These are phyloP conservation scores for Eira barbara DNA, from an alignment of 2,113 vertebrate species.

Conservation along the genomic window DNA sequence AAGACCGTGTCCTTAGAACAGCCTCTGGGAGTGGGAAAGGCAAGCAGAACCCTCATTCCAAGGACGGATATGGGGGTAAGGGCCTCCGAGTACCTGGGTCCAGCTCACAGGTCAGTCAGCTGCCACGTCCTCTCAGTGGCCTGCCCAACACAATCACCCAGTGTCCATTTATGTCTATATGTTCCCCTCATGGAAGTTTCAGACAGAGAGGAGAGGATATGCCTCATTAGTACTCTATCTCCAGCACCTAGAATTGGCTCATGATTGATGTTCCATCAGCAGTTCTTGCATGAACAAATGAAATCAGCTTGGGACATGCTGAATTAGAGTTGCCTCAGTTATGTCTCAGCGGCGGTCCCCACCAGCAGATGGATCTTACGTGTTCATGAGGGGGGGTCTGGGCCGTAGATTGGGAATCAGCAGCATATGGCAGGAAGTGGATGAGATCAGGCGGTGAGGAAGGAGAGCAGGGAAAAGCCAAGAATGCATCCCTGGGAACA, in stretches of 20 bases:
- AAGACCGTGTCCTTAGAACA: not conserved
- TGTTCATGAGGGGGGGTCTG: not conserved
- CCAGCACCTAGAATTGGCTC: not conserved
- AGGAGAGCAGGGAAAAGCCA: not conserved
- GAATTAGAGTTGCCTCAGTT: too few relatives aligned
- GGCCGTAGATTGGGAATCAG: too few relatives aligned
- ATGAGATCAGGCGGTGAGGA: not conserved
- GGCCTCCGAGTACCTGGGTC: not conserved
- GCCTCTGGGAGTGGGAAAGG: not conserved
- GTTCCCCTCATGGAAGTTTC: not conserved
- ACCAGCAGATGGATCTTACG: not conserved
- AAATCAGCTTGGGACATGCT: not conserved
- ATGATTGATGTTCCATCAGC: not conserved
- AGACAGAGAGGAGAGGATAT: too few relatives aligned
- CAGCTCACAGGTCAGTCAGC: not conserved
- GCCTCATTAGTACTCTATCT: not conserved
- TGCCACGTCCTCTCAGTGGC: not conserved
- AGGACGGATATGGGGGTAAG: not conserved
- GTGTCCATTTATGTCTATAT: not conserved
- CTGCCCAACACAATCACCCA: not conserved
- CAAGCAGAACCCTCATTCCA: not conserved
- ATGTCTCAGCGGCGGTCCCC: not conserved
- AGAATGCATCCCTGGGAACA: not conserved
- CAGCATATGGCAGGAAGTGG: fast-evolving
- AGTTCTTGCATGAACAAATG: not conserved